Base-by-base conservation (phyloP, 2,888 invertebrate genomes). In the Cordilura impudica region DNA sequence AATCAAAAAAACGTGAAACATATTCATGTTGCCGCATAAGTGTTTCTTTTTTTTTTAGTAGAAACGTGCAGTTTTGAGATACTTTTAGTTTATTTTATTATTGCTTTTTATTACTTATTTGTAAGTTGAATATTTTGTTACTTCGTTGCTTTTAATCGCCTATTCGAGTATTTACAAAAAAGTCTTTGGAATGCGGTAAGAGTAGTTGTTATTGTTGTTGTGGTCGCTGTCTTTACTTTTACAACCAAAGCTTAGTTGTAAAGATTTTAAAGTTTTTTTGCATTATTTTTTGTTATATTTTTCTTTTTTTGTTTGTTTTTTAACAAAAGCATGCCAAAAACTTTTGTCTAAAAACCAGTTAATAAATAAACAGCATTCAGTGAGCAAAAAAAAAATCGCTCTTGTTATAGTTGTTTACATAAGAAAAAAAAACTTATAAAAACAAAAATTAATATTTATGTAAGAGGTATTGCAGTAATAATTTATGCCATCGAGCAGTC, bases 181-280 rank as follows among this genome's bases (percentile, higher is more conserved):
- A 35, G 60, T 35, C 51, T 66, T 19, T 66, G 77, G 73, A 77
- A 77, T 81, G 77, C 70, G 76, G 81, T 73, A 74, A 73, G 69
- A 73, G 73, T 49, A 21, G 77, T 73, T 76, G 35, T 72, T 72
- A 31, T 63, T 39, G 18, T 21, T 29, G 18, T 53, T 14, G n/a
- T 53, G 43, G 43, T 67, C 12, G n/a, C 54, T 70, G 65, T 61
- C 58, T 61, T 60, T 66, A 70, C 65, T 47, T 81, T 66, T 81
- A 56, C 69, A 77, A 78, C 76, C 66, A 67, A 39, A 73, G 49
- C 54, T 72, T 77, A 71, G 72, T 78, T 23, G 47, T 35, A 51
- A 39, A 65, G 14, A 31, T 19, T 16, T 60, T 45, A 29, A 35
- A 4, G 43, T 45, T 51, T 53, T 45, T 60, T 12, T 12, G 12